A percentile compares a stretch with the other conserved stretches of the same genome.
Conservation (phyloP, 1,140 invertebrate species). For the Drosophila pseudoananassae region DNA sequence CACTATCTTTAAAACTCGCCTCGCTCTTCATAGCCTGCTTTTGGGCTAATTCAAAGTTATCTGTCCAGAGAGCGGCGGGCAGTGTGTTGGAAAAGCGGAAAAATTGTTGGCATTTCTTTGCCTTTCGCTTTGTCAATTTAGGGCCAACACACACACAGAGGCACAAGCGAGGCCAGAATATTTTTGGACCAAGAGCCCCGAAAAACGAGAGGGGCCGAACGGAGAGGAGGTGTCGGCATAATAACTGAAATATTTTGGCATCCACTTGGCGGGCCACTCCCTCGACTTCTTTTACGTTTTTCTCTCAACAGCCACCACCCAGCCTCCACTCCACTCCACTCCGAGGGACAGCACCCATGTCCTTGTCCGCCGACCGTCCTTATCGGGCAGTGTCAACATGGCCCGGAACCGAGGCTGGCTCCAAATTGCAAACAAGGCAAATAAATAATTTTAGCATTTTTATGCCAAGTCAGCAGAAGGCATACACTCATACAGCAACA, state of each 20-base stretch:
- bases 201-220: neutral
- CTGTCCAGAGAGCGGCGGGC: neutral
- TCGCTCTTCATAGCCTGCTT: slow-evolving; percentile 29
- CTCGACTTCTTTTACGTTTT: neutral
- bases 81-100: slow-evolving; percentile 8
- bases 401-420: slow-evolving; percentile 32
- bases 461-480: slow-evolving; percentile 72
- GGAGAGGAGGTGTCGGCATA: slow-evolving; percentile 56
- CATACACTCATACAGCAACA: slow-evolving; percentile 15
- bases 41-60: slow-evolving; percentile 43
- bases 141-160: slow-evolving; percentile 4
- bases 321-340: no score
- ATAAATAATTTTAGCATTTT: slow-evolving; percentile 82
- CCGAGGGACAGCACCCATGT: slow-evolving; percentile 1
- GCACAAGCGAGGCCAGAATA: slow-evolving; percentile 22
- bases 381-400: slow-evolving; percentile 73
- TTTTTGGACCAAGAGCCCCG: slow-evolving; percentile 14
- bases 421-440: slow-evolving; percentile 81
- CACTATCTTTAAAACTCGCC: neutral
- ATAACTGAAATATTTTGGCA: slow-evolving; percentile 80
- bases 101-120: slow-evolving; percentile 44
- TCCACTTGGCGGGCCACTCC: slow-evolving; percentile 35
- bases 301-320: no score
- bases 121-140: slow-evolving; percentile 41
- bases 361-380: slow-evolving; percentile 39